A percentile compares a stretch with the other conserved stretches of the same genome.
Conservation (phyloP, 2,797 vertebrate genomes). For the Euphonia xanthogaster region DNA sequence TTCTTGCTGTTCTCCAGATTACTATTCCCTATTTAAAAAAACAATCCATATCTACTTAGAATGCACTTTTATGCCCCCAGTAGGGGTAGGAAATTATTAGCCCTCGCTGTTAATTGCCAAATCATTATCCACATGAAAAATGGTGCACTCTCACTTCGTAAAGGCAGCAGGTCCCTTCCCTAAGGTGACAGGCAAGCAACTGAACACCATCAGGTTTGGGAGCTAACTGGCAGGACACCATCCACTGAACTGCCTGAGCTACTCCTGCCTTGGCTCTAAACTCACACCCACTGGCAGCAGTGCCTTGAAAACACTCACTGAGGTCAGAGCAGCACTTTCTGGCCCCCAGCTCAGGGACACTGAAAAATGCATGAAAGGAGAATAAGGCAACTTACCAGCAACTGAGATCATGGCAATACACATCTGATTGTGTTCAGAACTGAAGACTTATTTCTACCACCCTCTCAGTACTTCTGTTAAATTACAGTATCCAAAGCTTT, state of each 20-base stretch:
- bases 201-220: not conserved
- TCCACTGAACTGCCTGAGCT: not conserved
- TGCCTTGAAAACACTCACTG: not conserved
- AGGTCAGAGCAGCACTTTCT: not conserved
- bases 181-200: accelerated
- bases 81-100: not conserved
- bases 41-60: not conserved
- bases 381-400: not conserved
- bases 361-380: not conserved
- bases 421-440: not conserved
- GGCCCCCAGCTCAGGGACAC: not conserved
- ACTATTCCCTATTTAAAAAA: not conserved
- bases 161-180: not conserved
- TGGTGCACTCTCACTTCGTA: not conserved
- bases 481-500: not conserved
- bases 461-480: not conserved
- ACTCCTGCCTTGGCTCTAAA: not conserved
- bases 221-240: not conserved
- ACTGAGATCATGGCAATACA: accelerated
- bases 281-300: not conserved
- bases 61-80: not conserved
- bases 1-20: not conserved
- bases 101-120: not conserved
- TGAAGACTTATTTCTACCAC: not conserved
- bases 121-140: not conserved